Base-by-base conservation (phyloP, 2,113 vertebrate species). In the Takifugu flavidus region DNA sequence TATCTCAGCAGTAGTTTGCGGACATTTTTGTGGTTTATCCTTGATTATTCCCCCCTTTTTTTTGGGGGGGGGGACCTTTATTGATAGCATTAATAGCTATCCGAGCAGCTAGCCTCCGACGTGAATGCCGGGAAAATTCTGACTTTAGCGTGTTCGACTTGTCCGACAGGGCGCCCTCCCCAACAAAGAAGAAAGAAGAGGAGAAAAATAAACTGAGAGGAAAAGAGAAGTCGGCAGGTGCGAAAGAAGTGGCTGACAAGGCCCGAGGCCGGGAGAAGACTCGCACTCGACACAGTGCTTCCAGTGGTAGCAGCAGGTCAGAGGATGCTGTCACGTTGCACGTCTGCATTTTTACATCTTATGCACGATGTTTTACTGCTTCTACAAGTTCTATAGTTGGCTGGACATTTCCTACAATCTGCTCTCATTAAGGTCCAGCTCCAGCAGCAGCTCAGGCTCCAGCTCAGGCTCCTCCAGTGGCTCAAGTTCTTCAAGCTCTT, bases 401-500 rank as follows among this genome's bases (percentile, higher is more conserved):
- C 13, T 46, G 31, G 1, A 34, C 31, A 34, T 34, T 34, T 34
- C 5, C 31, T 34, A 4, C 5, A 34, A 13, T 7, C 0, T 50
- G 13, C 13, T 61, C 5, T 67, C 1, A n/a, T 60, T 43, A 1
- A 53, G 43, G 34, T 94, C 89, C 34, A 95, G 93, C 64, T 96
- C 95, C 72, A 95, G 93, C 82, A 95, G 93, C 0, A 94, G 95
- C 43, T 97, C 95, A 0, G 94, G 94, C 56, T 95, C 94, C 79
- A 95, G 94, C 83, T 96, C 94, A 0, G 93, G 94, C 53, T 97
- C 95, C 0, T 96, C 94, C 83, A 95, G 94, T 0, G 95, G 95
- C 57, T 96, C 95, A 12, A 96, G 94, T 69, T 96, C 95, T 1
- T 96, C 95, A 0, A 95, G 94, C 65, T 97, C 95, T n/a, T 96